These are phyloP conservation scores for Heteronetta atricapilla DNA, from an alignment of 2,113 vertebrate species.

Conservation along the genomic window DNA sequence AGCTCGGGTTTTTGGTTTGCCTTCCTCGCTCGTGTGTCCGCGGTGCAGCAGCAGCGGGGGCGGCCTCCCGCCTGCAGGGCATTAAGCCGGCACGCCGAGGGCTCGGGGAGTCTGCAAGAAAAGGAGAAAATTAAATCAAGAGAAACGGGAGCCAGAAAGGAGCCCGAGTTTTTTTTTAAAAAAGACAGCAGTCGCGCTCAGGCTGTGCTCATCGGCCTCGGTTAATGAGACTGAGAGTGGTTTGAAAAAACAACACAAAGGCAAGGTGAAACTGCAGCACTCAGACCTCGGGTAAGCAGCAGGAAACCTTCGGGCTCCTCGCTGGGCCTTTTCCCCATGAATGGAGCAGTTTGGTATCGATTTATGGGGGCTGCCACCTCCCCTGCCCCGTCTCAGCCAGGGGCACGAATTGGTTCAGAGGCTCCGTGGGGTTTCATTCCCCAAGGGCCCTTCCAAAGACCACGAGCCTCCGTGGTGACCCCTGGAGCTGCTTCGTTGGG, in stretches of 20 bases:
- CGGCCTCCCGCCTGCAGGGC: background rate
- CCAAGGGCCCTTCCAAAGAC: rapidly evolving
- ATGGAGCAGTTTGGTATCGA: background rate
- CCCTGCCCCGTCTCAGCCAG: rapidly evolving
- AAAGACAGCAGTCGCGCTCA: background rate
- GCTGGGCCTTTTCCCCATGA: background rate
- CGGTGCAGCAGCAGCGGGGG: background rate
- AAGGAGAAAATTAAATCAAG: background rate
- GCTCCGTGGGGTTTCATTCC: rapidly evolving
- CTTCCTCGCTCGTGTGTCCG: rapidly evolving
- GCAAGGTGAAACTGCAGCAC: rapidly evolving
- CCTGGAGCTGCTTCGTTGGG: rapidly evolving
- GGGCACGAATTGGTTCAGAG: too few relatives aligned
- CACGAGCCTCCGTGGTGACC: background rate
- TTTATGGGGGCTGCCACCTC: rapidly evolving
- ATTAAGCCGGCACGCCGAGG: background rate
- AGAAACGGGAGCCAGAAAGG: background rate
- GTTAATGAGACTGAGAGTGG: background rate
- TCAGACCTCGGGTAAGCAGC: background rate
- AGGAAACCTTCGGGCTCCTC: background rate
- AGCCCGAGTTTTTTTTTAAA: background rate
- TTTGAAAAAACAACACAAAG: background rate
- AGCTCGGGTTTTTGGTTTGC: background rate
- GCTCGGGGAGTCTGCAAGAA: background rate
- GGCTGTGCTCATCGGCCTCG: background rate